Conservation (phyloP, 1,140 invertebrate genomes). For the Myzus persicae region DNA sequence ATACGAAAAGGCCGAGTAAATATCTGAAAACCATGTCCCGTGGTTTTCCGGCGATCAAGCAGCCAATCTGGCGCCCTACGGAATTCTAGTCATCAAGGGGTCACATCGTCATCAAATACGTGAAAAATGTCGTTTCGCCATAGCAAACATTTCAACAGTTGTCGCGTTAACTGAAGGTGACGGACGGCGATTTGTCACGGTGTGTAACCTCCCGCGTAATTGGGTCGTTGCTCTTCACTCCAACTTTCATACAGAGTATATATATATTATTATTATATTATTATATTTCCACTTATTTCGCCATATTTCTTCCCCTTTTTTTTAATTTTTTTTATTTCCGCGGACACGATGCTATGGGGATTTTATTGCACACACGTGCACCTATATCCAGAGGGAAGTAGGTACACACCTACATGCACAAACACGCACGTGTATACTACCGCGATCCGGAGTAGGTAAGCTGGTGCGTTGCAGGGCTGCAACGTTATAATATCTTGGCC, state of each 20-base stretch:
- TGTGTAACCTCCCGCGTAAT: slow-evolving; percentile 21
- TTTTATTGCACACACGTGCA: background rate
- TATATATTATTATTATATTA: background rate
- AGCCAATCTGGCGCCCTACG: background rate
- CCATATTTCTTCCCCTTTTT: background rate
- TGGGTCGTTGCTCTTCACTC: background rate
- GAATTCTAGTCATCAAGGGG: background rate
- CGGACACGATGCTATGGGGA: background rate
- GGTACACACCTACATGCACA: background rate
- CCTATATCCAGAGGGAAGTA: background rate
- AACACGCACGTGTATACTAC: background rate
- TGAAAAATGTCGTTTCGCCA: background rate
- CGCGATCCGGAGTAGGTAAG: background rate
- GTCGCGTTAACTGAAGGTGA: slow-evolving; percentile 6
- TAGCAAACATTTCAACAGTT: background rate
- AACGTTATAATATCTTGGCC: background rate
- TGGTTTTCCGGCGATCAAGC: background rate
- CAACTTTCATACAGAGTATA: background rate
- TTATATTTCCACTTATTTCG: background rate
- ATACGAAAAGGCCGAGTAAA: background rate
- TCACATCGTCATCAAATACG: background rate
- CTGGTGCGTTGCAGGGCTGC: background rate
- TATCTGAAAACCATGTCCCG: background rate
- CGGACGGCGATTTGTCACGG: slow-evolving; percentile 11
- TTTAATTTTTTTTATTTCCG: background rate